Evolutionary conservation across 2,113 vertebrate species (phyloP).

Genomic region (Pithys albifrons): DNA sequence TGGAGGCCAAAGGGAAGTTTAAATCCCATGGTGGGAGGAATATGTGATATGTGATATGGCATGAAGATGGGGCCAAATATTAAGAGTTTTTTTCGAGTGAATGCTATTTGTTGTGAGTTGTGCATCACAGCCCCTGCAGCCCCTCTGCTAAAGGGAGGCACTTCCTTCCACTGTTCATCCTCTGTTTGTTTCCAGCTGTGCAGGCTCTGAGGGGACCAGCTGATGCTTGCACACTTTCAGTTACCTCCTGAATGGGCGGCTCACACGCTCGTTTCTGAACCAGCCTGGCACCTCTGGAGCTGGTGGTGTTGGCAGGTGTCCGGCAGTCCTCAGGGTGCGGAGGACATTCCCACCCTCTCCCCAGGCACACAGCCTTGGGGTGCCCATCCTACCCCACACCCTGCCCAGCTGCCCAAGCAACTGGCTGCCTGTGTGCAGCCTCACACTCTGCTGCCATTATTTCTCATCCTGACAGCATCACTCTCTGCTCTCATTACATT

Average conservation of each 20-base stretch:
- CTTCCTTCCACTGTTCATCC: neutral
- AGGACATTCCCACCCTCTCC: neutral
- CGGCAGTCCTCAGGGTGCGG: rapidly evolving
- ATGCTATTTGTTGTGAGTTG: neutral
- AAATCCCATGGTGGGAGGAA: neutral
- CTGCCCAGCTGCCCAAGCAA: rapidly evolving
- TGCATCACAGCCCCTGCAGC: neutral
- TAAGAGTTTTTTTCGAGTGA: neutral
- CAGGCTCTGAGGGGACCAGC: neutral
- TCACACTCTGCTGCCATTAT: neutral
- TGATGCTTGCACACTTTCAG: rapidly evolving
- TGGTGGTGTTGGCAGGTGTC: rapidly evolving
- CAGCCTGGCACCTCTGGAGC: neutral
- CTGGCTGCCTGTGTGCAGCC: neutral
- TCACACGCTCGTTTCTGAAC: neutral
- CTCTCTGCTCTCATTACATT: neutral
- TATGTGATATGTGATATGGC: neutral
- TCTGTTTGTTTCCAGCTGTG: neutral
- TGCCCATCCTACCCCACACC: neutral
- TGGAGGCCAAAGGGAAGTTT: neutral
- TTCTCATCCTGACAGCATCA: neutral
- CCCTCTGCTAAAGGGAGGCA: neutral
- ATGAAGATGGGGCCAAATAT: neutral
- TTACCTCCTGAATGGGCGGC: rapidly evolving
- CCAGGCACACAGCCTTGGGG: rapidly evolving